Evolutionary conservation across 2,113 vertebrate species (phyloP).

Genomic region (Xiphophorus couchianus): DNA sequence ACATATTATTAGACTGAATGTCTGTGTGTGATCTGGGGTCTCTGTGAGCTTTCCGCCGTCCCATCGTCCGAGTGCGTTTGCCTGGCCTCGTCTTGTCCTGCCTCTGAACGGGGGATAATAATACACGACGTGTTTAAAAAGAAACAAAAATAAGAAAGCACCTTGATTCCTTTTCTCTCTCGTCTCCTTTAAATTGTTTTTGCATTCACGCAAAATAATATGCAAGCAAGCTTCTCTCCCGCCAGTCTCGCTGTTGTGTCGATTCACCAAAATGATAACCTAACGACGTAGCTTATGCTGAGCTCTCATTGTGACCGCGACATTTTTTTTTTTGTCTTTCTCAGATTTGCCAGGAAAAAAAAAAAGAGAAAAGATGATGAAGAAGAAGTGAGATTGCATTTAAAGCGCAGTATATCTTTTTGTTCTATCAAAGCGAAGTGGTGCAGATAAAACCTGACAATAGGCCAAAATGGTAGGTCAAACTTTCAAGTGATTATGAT

Average conservation of each 20-base stretch:
- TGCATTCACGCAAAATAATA: constrained; percentile 44
- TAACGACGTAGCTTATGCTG: constrained; percentile 48
- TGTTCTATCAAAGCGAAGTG: constrained; percentile 37
- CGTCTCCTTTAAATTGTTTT: constrained; percentile 13
- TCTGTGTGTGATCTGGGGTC: constrained; percentile 73
- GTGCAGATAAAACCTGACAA: constrained; percentile 51
- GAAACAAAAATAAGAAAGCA: constrained; percentile 8
- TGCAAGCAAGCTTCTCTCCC: constrained; percentile 37
- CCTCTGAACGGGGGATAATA: constrained; percentile 21
- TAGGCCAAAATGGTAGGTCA: constrained; percentile 52
- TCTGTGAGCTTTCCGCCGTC: constrained; percentile 39
- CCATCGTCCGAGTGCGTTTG: constrained; percentile 19
- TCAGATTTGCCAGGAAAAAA: constrained; percentile 24
- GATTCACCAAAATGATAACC: constrained; percentile 26
- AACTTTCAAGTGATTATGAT: constrained; percentile 63
- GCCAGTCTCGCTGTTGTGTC: constrained; percentile 21
- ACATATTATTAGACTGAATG: constrained; percentile 99
- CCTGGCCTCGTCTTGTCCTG: constrained; percentile 46
- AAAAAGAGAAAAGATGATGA: not conserved
- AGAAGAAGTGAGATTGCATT: constrained; percentile 84
- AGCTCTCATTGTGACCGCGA: constrained; percentile 27
- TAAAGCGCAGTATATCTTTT: constrained; percentile 75
- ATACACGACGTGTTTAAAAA: constrained; percentile 32
- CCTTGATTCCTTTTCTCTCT: constrained; percentile 27
- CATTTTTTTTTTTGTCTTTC: constrained; percentile 75